Evolutionary conservation across 2,113 vertebrate genomes (phyloP), one percentile per base, ranked within the genome.

Genomic region (Plecotus auritus): DNA sequence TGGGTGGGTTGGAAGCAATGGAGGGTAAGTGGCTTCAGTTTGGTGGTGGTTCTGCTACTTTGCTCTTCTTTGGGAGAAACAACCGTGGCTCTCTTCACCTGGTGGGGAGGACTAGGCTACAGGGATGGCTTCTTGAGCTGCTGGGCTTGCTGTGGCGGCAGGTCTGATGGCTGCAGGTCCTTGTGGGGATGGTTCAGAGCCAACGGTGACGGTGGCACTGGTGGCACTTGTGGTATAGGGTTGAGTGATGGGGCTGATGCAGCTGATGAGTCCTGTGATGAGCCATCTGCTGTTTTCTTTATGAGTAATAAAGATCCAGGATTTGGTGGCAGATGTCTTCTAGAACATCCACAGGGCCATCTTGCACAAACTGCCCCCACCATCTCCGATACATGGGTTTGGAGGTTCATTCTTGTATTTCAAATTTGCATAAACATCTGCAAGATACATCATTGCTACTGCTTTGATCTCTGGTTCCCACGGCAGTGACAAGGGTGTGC

Each of bases 301-400:
- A 99, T 0, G 99, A 59, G 9, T 23, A 99, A 98, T 99, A 99
- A 0, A 99, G 98, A 92, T 99, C 99, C 98, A 99, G 98, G 98
- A 99, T 99, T 98, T 99, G 99, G 97, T 99, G 99, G 98, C 99
- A 99, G 97, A 99, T 99, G 88, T 99, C 99, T 99, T 99, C 99
- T 22, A 99, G 98, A 77, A 99, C 99, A 96, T 99, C 99, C 17
- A 99, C 99, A 0, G 99, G 99, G 28, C 99, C 99, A 10, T 99
- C 99, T 91, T 99, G 99, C 47, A 99, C 99, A 97, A 99, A 99
- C 97, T 99, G 99, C 95, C 99, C 99, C 99, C 99, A 99, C 99
- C 99, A 99, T 47, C 99, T 98, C 47, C 99, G 98, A 4, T 99
- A 99, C 17, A 99, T 99, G 93, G 99, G 99, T 95, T 99, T 99